Base-by-base conservation (phyloP, 2,888 invertebrate genomes). In the Apamea anceps region DNA sequence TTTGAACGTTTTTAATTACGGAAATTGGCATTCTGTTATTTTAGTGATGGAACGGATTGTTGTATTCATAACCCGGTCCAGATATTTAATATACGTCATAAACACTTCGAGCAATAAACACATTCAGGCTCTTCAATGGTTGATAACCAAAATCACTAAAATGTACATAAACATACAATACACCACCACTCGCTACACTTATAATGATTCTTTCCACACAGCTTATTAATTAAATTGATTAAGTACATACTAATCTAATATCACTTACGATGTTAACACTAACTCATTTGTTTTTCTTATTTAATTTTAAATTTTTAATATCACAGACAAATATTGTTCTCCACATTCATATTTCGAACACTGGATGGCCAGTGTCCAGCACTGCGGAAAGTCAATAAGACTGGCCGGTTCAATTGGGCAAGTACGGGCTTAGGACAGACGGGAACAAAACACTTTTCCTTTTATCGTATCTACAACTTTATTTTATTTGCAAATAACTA, bases 341-440 rank as follows among this genome's bases (percentile, higher is more conserved):
- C 6, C 45, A 74, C 76, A 66, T 83, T 80, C 66, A 75, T 80
- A 79, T n/a, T 73, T 80, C 62, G 75, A 83, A 80, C 77, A 73
- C 51, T 78, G 28, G 15, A 66, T 68, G 32, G 71, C 48, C 84
- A 77, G 72, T 73, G 76, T 37, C 65, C 60, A 63, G 51, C 86
- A 76, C 80, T 78, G 65, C 74, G 81, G 80, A 86, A 82, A 84
- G 70, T 77, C 81, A 81, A 83, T 86, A 86, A 82, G 76, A 86
- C 86, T 87, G 79, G 72, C 78, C 79, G 67, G 72, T 77, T 81
- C 89, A 89, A 87, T 87, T 88, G 86, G 79, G 73, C 79, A 75
- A 89, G 80, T 82, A 75, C 48, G 15, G 48, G 57, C 57, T 25
- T 72, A 57, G 85, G 28, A 87, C 85, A 77, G 37, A 87, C 79